phyloP scores from a whole-genome alignment of 2,888 invertebrate genomes.

The Yponomeuta sedellus region DNA sequence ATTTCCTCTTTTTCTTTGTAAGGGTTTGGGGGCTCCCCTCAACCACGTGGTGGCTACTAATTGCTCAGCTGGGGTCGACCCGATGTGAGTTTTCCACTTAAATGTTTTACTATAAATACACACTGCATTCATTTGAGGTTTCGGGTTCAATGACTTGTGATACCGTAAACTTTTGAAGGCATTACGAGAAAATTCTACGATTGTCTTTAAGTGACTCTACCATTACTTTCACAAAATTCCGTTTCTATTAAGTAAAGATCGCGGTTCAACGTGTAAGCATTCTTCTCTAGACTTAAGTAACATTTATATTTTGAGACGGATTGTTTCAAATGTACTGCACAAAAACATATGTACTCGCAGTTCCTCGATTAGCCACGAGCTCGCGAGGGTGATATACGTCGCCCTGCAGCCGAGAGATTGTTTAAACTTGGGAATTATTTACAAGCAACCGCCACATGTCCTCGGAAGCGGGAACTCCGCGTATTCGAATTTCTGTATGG shows the following conservation, averaged over 20 bases:
- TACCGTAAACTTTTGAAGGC: neutral
- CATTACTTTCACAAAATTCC: neutral
- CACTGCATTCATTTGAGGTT: conserved; percentile 18
- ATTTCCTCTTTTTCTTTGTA: conserved; percentile 36
- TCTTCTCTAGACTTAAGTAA: no score
- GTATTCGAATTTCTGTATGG: conserved; percentile 75
- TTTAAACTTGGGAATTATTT: conserved; percentile 70
- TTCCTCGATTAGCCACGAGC: conserved; percentile 22
- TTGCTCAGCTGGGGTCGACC: conserved; percentile 70
- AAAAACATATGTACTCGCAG: conserved; percentile 16
- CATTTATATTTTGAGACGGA: no score
- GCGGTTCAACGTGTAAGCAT: no score
- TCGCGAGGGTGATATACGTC: conserved; percentile 49
- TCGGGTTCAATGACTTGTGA: neutral
- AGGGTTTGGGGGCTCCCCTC: conserved; percentile 41
- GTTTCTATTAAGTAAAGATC: no score
- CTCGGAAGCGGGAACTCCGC: conserved; percentile 66
- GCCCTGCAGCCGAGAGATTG: conserved; percentile 62
- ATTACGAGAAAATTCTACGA: conserved; percentile 5
- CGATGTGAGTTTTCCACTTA: conserved; percentile 60
- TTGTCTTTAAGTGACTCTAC: neutral
- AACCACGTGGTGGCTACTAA: conserved; percentile 68
- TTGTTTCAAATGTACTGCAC: neutral
- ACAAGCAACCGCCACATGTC: conserved; percentile 63
- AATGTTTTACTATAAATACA: conserved; percentile 37